These are phyloP conservation scores for Harpagus bidentatus DNA, from an alignment of 2,113 vertebrate species.

Conservation along the genomic window DNA sequence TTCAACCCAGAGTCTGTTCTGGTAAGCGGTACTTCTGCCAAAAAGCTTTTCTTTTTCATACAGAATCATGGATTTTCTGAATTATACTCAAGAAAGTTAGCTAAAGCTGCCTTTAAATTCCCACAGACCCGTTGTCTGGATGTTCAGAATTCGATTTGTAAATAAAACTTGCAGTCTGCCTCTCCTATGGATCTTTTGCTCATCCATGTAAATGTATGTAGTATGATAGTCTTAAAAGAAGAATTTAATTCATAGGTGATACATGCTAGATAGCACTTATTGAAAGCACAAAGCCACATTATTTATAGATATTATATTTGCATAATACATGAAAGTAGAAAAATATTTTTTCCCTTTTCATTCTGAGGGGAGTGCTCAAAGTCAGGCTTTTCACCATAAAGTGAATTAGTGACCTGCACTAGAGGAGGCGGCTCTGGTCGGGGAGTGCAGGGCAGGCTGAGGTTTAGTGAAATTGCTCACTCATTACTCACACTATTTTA, in stretches of 20 bases:
- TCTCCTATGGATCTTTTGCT: not conserved
- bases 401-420: accelerated
- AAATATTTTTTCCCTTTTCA: not conserved
- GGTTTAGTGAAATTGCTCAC: not conserved
- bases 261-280: not conserved
- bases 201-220: not conserved
- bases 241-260: not conserved
- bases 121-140: not conserved
- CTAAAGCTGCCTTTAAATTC: not conserved
- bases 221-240: not conserved
- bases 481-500: not conserved
- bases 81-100: not conserved
- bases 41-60: not conserved
- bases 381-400: not conserved
- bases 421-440: accelerated
- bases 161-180: not conserved
- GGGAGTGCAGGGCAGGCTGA: not conserved
- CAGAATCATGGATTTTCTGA: not conserved
- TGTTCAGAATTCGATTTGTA: not conserved
- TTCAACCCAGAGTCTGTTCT: not conserved
- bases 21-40: not conserved
- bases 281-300: not conserved
- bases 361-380: not conserved
- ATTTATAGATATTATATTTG: conserved; percentile 18
- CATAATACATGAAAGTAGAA: conserved; percentile 28